Conservation (phyloP, 2,797 vertebrate genomes). For the Australoheros facetus region DNA sequence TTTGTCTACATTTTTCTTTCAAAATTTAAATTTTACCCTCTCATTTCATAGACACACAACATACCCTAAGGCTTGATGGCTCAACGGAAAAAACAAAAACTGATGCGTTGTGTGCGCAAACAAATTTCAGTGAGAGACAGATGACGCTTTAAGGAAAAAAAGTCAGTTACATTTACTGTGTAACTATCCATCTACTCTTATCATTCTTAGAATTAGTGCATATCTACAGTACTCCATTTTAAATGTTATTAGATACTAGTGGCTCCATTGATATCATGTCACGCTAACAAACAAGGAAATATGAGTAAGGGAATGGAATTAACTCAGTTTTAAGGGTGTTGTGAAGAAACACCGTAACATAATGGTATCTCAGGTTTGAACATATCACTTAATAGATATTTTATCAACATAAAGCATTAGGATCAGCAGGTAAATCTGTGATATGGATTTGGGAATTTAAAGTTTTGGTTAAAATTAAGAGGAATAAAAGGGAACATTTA, state of each 20-base stretch:
- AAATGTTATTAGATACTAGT: slow-evolving; percentile 52
- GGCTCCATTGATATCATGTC: slow-evolving; percentile 52
- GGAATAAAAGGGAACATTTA: slow-evolving; percentile 37
- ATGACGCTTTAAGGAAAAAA: neutral
- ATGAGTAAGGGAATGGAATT: slow-evolving; percentile 37
- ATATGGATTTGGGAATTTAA: slow-evolving; percentile 32
- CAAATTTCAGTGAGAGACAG: slow-evolving; percentile 17
- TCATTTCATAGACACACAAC: slow-evolving; percentile 1
- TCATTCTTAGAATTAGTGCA: slow-evolving; percentile 52
- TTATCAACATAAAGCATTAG: slow-evolving; percentile 34
- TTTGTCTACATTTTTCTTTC: slow-evolving; percentile 7
- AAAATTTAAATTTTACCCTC: neutral
- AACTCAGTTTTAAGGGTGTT: slow-evolving; percentile 53
- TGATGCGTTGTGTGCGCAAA: slow-evolving; percentile 1
- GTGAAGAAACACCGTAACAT: slow-evolving; percentile 50
- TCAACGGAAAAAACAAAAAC: neutral
- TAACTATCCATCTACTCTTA: slow-evolving; percentile 40
- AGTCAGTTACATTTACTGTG: slow-evolving; percentile 41
- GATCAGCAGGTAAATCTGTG: slow-evolving; percentile 25
- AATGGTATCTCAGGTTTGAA: slow-evolving; percentile 75
- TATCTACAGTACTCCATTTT: slow-evolving; percentile 44
- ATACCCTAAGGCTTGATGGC: neutral
- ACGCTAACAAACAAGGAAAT: slow-evolving; percentile 42
- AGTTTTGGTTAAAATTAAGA: slow-evolving; percentile 25
- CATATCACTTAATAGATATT: slow-evolving; percentile 66